Evolutionary conservation across 1,140 invertebrate genomes (phyloP).

Genomic region (Drosophila truncata): DNA sequence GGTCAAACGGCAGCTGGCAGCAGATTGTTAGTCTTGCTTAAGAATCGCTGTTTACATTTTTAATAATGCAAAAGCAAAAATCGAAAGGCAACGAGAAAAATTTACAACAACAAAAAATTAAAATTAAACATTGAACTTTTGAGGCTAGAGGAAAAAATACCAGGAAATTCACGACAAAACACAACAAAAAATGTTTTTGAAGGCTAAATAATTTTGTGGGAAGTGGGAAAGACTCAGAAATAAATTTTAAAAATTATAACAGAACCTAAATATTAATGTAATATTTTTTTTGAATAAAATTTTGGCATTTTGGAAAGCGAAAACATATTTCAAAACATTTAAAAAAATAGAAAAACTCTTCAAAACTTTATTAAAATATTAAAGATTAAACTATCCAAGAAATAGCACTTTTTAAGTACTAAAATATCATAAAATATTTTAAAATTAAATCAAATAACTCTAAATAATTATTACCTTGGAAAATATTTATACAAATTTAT

Average conservation of each 20-base stretch:
- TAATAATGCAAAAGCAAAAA: conserved; percentile 71
- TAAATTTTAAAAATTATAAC: too few relatives aligned
- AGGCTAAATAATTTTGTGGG: background rate
- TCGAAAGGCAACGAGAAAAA: conserved; percentile 47
- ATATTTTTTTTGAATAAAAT: background rate
- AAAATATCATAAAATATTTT: too few relatives aligned
- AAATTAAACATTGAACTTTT: conserved; percentile 65
- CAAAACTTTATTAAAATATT: too few relatives aligned
- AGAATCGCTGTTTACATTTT: conserved; percentile 70
- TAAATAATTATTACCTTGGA: too few relatives aligned
- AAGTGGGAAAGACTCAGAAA: background rate
- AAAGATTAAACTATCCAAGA: too few relatives aligned
- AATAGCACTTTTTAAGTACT: too few relatives aligned
- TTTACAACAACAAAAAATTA: conserved; percentile 42
- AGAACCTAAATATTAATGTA: too few relatives aligned
- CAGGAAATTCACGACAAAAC: background rate
- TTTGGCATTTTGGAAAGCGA: too few relatives aligned
- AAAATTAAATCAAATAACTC: too few relatives aligned
- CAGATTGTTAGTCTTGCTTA: conserved; percentile 33
- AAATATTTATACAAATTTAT: too few relatives aligned
- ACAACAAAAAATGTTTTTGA: background rate
- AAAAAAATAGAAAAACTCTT: too few relatives aligned
- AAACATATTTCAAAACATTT: too few relatives aligned
- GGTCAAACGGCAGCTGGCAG: conserved; percentile 60
- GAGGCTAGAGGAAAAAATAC: background rate